Base-by-base conservation (phyloP, 2,113 vertebrate species). In the Nematolebias whitei region DNA sequence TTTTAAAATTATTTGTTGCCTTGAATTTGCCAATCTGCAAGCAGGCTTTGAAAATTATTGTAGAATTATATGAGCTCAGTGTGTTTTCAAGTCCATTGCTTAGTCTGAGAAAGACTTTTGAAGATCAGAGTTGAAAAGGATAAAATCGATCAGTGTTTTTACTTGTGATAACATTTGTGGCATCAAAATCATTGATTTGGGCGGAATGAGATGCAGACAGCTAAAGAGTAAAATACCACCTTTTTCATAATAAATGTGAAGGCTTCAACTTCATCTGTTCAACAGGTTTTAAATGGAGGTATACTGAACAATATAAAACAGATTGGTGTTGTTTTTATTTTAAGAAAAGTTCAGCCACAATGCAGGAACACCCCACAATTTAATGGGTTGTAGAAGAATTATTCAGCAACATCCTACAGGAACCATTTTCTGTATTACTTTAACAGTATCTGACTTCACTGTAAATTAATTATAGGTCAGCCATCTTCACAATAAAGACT, bases 1-100 rank as follows among this genome's bases (percentile, higher is more conserved):
- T 16, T 29, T 32, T 18, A n/a, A 12, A 64, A 32, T 63, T 41
- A 35, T 72, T 61, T 22, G 51, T 35, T n/a, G n/a, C n/a, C 22
- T 72, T 13, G 35, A 59, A 1, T 43, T 11, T 47, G 10, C 20
- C 44, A 48, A 9, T 20, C 18, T 14, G 39, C 38, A 60, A 11
- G 16, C 18, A 63, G 19, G 20, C 50, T 35, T 23, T 50, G 29
- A 16, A 63, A 38, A 6, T 29, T 29, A 29, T 29, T 29, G 7
- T 29, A 29, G 7, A 58, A 57, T 47, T 0, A 23, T 40, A 1
- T 38, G 24, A 18, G 19, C n/a, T 13, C 5, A 39, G 16, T 49
- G 9, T 53, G 40, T 55, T 32, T 65, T 7, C n/a, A 24, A 65
- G 22, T 69, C 9, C 24, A 43, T 43, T 13, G 39, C 55, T 54